These are phyloP conservation scores for Buphagus erythrorhynchus DNA, from an alignment of 2,797 vertebrate genomes.

Conservation along the genomic window DNA sequence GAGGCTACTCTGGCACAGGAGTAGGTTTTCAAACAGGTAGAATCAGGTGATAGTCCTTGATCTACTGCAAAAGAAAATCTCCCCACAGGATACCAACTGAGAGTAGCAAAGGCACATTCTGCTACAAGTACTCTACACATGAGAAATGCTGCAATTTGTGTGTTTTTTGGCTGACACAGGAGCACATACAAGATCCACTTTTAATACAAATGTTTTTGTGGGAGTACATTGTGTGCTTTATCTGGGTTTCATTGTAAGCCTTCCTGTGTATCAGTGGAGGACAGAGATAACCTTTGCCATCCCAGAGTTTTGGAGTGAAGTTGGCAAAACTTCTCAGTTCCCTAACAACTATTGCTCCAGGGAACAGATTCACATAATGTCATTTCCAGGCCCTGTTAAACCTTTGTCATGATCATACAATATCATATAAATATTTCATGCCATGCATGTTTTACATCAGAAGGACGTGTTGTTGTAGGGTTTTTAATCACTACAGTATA, in stretches of 20 bases:
- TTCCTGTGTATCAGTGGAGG: background rate
- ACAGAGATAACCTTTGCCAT: background rate
- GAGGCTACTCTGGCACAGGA: background rate
- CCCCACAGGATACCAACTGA: background rate
- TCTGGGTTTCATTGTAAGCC: background rate
- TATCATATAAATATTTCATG: background rate
- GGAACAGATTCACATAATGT: background rate
- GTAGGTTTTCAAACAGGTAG: background rate
- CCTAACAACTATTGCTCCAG: background rate
- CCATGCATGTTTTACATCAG: background rate
- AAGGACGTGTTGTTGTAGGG: accelerated
- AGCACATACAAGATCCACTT: background rate
- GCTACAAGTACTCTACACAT: background rate
- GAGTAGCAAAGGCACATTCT: background rate
- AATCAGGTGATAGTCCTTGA: background rate
- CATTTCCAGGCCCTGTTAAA: background rate
- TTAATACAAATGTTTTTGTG: background rate
- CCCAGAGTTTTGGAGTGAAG: background rate
- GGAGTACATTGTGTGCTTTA: background rate
- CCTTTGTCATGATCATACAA: background rate
- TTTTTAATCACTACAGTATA: background rate
- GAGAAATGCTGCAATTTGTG: background rate
- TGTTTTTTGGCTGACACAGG: background rate
- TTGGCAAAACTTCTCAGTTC: background rate
- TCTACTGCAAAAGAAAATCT: background rate